Percentiles rank a stretch among this genome's conserved stretches.
These are phyloP conservation scores for Melanophora roralis DNA, from an alignment of 2,888 invertebrate species.

Conservation along the genomic window DNA sequence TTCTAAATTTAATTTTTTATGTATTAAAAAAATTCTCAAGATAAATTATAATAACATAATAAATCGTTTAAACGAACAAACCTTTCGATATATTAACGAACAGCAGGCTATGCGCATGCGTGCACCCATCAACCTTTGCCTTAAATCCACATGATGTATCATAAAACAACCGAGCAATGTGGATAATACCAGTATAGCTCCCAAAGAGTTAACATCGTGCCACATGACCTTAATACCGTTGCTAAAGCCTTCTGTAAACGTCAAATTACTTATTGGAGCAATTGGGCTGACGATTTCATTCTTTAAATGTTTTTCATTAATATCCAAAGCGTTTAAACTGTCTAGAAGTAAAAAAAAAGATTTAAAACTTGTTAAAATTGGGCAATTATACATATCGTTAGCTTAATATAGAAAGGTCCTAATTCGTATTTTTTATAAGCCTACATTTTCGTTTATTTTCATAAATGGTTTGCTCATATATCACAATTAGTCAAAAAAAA, in stretches of 20 bases:
- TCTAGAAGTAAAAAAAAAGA: slow-evolving; percentile 36
- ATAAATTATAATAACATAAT: too few species aligned
- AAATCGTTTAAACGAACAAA: too few species aligned
- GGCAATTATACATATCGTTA: too few species aligned
- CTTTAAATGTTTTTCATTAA: slow-evolving; percentile 30
- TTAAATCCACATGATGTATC: slow-evolving; percentile 76
- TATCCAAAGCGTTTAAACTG: slow-evolving; percentile 49
- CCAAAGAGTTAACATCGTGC: slow-evolving; percentile 74
- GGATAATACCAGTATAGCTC: slow-evolving; percentile 71
- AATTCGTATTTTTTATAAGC: too few species aligned
- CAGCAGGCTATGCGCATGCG: slow-evolving; percentile 83
- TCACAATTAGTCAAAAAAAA: too few species aligned
- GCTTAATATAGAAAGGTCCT: too few species aligned
- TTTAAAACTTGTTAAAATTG: too few species aligned
- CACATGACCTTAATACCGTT: slow-evolving; percentile 67
- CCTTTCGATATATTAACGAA: slow-evolving; percentile 83
- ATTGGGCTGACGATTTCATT: slow-evolving; percentile 5
- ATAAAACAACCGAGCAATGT: slow-evolving; percentile 73
- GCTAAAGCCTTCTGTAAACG: slow-evolving; percentile 34
- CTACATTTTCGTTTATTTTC: too few species aligned
- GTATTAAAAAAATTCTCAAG: too few species aligned
- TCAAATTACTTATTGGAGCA: slow-evolving; percentile 13
- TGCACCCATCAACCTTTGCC: slow-evolving; percentile 79
- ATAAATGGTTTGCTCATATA: too few species aligned
- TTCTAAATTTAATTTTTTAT: too few species aligned